phyloP scores from a whole-genome alignment of 2,888 invertebrate genomes.

The Tortrix viridana region DNA sequence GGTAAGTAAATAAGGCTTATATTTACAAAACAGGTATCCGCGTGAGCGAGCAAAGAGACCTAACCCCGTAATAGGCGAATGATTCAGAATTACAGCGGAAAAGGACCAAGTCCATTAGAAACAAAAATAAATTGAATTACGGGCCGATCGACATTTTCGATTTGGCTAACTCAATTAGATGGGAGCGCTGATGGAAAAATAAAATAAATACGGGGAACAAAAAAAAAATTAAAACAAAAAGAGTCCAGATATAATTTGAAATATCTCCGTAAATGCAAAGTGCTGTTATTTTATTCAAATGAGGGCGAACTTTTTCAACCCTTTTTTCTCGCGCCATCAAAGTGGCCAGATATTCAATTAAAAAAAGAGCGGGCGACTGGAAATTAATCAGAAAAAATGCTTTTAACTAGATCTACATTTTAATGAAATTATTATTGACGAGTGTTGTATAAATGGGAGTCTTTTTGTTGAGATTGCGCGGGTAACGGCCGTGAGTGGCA shows the following conservation, averaged over 20 bases:
- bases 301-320: conserved; percentile 82
- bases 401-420: conserved; percentile 85
- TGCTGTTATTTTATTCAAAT: conserved; percentile 85
- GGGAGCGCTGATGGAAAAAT: conserved; percentile 82
- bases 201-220: conserved; percentile 82
- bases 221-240: conserved; percentile 80
- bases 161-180: conserved; percentile 84
- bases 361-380: conserved; percentile 84
- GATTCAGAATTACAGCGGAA: conserved; percentile 76
- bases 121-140: conserved; percentile 85
- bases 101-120: conserved; percentile 82
- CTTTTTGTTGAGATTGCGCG: conserved; percentile 71
- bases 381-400: conserved; percentile 85
- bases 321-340: conserved; percentile 81
- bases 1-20: too few relatives aligned
- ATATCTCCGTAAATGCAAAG: conserved; percentile 85
- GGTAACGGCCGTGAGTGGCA: conserved; percentile 45
- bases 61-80: conserved; percentile 65
- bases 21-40: conserved; percentile 14
- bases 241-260: conserved; percentile 84
- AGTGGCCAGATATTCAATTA: conserved; percentile 85
- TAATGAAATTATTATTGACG: conserved; percentile 85
- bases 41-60: conserved; percentile 51
- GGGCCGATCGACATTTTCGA: conserved; percentile 84
- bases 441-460: conserved; percentile 78